Evolutionary conservation across 2,113 vertebrate genomes (phyloP).

Genomic region (Haemorhous mexicanus): DNA sequence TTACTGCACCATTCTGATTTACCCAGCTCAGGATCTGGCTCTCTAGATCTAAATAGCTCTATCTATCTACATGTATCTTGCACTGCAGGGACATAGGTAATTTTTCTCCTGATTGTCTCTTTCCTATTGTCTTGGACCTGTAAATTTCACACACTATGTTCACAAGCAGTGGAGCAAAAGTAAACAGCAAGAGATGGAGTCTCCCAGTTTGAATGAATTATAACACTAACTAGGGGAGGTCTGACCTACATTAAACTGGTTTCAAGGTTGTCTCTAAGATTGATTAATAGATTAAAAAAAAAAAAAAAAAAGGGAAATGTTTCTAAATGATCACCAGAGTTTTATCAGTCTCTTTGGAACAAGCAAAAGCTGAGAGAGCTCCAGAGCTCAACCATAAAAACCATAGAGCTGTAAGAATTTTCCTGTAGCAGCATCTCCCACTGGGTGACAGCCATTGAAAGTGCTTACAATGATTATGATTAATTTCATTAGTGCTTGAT

Average conservation of each 20-base stretch:
- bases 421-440: conserved; percentile 58
- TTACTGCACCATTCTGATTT: not conserved
- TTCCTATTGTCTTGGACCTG: not conserved
- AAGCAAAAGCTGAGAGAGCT: not conserved
- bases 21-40: not conserved
- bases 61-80: not conserved
- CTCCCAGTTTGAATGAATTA: conserved; percentile 30
- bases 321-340: not conserved
- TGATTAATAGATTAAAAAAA: not conserved
- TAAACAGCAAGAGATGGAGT: conserved; percentile 28
- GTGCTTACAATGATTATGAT: conserved; percentile 63
- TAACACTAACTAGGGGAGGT: not conserved
- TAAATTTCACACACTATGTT: conserved; percentile 24
- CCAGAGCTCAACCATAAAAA: not conserved
- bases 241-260: conserved; percentile 27
- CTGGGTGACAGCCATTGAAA: conserved; percentile 64
- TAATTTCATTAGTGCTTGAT: conserved; percentile 74
- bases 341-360: not conserved
- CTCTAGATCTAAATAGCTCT: not conserved
- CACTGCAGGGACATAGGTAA: not conserved
- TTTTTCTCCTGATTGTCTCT: conserved; percentile 1
- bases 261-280: conserved; percentile 15
- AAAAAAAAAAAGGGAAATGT: not conserved
- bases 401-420: not conserved
- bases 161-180: not conserved